Evolutionary conservation across 2,113 vertebrate species (phyloP).

Genomic region (Astatotilapia flaviijosephi): DNA sequence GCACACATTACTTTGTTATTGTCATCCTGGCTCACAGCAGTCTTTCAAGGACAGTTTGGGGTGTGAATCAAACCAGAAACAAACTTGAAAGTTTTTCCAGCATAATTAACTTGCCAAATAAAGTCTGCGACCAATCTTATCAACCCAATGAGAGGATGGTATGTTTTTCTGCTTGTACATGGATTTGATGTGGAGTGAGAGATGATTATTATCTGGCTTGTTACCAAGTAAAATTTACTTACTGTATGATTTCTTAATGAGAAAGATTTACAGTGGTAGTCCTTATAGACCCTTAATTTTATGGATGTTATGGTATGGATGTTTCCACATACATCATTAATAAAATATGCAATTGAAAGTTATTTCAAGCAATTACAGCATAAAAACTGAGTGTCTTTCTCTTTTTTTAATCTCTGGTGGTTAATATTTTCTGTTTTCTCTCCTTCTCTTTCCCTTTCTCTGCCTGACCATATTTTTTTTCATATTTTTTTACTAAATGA

Average conservation of each 20-base stretch:
- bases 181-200: neutral
- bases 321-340: neutral
- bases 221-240: neutral
- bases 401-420: neutral
- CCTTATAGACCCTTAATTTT: neutral
- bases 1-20: conserved; percentile 52
- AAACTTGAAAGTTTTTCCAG: conserved; percentile 2
- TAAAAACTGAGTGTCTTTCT: neutral
- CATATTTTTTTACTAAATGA: neutral
- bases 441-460: neutral
- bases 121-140: neutral
- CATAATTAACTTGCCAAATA: conserved; percentile 5
- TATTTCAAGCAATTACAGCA: neutral
- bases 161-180: neutral
- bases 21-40: conserved; percentile 43
- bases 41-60: conserved; percentile 52
- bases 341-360: neutral
- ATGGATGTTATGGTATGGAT: neutral
- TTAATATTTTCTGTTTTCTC: neutral
- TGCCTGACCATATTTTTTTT: neutral
- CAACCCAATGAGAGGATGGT: neutral
- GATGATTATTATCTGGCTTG: neutral
- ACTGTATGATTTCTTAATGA: neutral
- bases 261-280: neutral
- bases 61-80: conserved; percentile 16